Evolutionary conservation across 2,113 vertebrate genomes (phyloP).

Genomic region (Oreochromis aureus): DNA sequence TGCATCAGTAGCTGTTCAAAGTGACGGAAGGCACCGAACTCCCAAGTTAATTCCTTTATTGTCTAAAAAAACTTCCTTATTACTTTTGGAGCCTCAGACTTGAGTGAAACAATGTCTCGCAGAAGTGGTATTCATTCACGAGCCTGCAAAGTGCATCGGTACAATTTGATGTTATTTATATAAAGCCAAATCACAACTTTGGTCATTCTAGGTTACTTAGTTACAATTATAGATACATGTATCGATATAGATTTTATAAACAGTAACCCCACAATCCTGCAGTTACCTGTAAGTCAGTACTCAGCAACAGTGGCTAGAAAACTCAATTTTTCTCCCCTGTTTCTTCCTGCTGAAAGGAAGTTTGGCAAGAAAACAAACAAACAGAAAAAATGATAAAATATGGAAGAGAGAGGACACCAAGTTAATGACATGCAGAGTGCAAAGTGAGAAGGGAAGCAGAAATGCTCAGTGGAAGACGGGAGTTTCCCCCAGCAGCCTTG

Average conservation of each 20-base stretch:
- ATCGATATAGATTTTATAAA: not conserved
- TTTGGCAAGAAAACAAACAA: not conserved
- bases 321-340: not conserved
- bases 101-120: rapidly evolving
- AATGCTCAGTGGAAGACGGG: not conserved
- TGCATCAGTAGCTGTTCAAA: not conserved
- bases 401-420: not conserved
- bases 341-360: not conserved
- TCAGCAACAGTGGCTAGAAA: not conserved
- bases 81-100: not conserved
- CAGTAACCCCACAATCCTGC: rapidly evolving
- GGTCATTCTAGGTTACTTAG: not conserved
- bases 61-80: not conserved
- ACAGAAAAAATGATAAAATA: rapidly evolving
- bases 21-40: not conserved
- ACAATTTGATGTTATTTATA: not conserved
- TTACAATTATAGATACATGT: not conserved
- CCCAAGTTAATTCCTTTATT: not conserved
- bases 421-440: not conserved
- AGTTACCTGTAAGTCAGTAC: rapidly evolving
- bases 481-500: not conserved
- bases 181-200: not conserved
- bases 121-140: not conserved
- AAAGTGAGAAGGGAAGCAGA: not conserved
- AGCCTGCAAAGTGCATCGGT: not conserved